These are phyloP conservation scores for Pteropus alecto DNA, from an alignment of 2,113 vertebrate genomes.

Conservation along the genomic window DNA sequence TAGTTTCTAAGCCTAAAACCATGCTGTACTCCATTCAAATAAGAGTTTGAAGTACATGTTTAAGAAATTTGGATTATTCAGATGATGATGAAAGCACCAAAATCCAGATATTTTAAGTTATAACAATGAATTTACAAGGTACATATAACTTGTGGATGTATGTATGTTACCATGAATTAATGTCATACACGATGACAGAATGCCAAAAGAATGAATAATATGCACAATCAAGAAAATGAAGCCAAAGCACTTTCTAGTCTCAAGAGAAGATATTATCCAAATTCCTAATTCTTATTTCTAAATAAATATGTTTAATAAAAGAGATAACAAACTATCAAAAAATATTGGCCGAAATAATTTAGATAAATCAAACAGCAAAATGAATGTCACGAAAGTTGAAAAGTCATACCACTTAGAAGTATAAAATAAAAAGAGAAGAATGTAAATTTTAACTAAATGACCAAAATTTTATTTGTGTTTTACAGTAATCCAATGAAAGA, in stretches of 20 bases:
- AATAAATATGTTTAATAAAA: conserved; percentile 19
- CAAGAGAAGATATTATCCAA: neutral
- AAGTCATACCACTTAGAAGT: neutral
- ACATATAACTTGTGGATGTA: neutral
- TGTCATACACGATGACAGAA: neutral
- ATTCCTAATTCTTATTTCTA: conserved; percentile 38
- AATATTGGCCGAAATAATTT: neutral
- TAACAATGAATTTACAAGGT: neutral
- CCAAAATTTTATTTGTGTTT: neutral
- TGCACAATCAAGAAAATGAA: neutral
- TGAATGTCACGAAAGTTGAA: neutral
- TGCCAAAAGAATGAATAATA: neutral
- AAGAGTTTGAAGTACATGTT: neutral
- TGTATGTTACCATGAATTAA: neutral
- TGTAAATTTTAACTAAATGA: conserved; percentile 7
- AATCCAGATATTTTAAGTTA: neutral
- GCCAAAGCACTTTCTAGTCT: neutral
- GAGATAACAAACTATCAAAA: neutral
- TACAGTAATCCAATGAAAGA: neutral
- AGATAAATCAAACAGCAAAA: conserved; percentile 2
- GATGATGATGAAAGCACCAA: neutral
- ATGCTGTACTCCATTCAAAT: neutral
- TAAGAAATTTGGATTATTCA: neutral
- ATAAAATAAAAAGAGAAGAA: neutral
- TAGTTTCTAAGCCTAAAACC: neutral